phyloP scores from a whole-genome alignment of 2,113 vertebrate genomes.

The Saccopteryx bilineata region DNA sequence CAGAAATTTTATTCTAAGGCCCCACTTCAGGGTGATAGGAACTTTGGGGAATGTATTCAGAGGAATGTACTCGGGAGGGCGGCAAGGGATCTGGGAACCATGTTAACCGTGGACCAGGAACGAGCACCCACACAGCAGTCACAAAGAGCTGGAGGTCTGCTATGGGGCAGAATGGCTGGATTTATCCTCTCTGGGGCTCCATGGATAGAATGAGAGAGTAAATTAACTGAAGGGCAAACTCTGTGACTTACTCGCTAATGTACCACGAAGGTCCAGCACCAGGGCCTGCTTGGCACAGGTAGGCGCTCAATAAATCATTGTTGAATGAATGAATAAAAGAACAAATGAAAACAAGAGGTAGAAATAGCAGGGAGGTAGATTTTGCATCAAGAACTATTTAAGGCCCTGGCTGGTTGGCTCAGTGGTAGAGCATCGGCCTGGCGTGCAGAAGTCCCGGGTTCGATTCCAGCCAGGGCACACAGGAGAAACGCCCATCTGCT shows the following conservation, averaged over 20 bases:
- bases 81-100: background rate
- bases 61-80: background rate
- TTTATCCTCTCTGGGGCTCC: background rate
- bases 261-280: background rate
- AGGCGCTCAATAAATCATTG: background rate
- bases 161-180: background rate
- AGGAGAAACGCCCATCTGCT: no score
- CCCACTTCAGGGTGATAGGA: background rate
- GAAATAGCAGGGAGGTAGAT: background rate
- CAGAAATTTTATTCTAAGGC: background rate
- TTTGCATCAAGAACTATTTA: background rate
- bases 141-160: background rate
- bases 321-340: background rate
- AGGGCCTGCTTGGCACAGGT: background rate
- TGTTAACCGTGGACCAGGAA: background rate
- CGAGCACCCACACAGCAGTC: background rate
- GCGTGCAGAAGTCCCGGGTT: no score
- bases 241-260: background rate
- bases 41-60: background rate
- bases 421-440: no score
- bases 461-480: no score
- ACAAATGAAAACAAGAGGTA: background rate
- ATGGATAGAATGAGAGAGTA: background rate
- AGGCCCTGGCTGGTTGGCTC: no score
- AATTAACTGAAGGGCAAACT: background rate